Base-by-base conservation (phyloP, 2,113 vertebrate species). In the Helogale parvula region DNA sequence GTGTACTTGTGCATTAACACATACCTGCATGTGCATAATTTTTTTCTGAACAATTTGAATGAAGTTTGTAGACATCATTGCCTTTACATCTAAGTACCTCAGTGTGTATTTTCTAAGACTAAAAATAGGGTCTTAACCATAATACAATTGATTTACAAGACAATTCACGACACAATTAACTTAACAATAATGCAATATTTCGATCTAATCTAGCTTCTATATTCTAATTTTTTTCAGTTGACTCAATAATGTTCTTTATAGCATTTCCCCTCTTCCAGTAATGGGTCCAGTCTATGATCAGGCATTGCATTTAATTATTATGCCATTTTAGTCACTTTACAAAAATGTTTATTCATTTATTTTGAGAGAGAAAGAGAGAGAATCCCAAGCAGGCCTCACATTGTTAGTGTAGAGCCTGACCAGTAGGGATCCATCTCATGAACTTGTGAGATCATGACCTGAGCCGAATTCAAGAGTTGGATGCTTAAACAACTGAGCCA, bases 41-140 rank as follows among this genome's bases (percentile, higher is more conserved):
- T 77, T 66, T 72, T 92, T 63, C 52, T 81, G 19, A 91, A 60
- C 10, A 29, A 41, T 81, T 76, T 85, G 79, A 66, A 66, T 85
- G 57, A 86, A 91, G 38, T 7, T 84, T 87, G 71, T 72, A 68
- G 68, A 84, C 7, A 13, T 23, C 27, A 47, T 63, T 45, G 54
- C 12, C 41, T 94, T 96, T 76, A 96, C 41, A 12, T 74, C 16
- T 35, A 69, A 29, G 63, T 79, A n/a, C 7, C 54, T 85, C 82
- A 57, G 47, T 27, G 57, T 88, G 12, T 68, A 76, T 92, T 91
- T 96, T 66, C 45, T 87, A 93, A 90, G 77, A 84, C 65, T 93
- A 68, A 93, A 15, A 12, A 79, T 79, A 60, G 4, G 38, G 45
- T 95, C 41, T 91, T 88, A 90, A 63, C 23, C 65, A 88, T 2